Conservation (phyloP, 2,888 invertebrate species). For the Chrysolina oricalcia region DNA sequence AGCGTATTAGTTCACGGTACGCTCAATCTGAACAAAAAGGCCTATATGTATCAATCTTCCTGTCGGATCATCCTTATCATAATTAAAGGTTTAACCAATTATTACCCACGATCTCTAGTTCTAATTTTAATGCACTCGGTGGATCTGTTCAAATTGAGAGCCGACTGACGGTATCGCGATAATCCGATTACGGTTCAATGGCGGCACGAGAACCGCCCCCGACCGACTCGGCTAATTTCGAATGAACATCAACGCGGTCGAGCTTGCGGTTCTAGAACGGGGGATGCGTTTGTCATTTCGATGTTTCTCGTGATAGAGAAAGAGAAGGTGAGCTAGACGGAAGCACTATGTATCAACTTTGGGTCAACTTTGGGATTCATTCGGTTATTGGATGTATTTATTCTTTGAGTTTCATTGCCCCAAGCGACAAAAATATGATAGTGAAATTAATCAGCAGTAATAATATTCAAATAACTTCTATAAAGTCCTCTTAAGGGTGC, state of each 20-base stretch:
- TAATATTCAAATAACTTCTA: too few species aligned
- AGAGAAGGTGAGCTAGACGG: neutral
- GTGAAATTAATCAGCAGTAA: too few species aligned
- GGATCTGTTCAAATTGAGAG: slow-evolving; percentile 18
- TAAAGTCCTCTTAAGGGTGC: too few species aligned
- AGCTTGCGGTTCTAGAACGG: slow-evolving; percentile 38
- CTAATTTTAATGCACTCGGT: slow-evolving; percentile 1
- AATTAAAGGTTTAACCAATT: neutral
- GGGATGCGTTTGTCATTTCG: slow-evolving; percentile 14
- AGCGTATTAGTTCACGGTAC: too few species aligned
- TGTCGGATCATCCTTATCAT: neutral
- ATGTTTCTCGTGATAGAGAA: neutral
- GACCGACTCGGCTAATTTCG: slow-evolving; percentile 47
- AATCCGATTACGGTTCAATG: slow-evolving; percentile 58
- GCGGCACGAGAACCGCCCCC: slow-evolving; percentile 49
- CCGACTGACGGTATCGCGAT: slow-evolving; percentile 40
- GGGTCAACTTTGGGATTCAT: too few species aligned
- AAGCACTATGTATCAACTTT: neutral
- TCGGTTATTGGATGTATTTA: too few species aligned
- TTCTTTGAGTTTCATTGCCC: too few species aligned
- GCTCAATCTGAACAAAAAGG: neutral
- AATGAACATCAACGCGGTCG: slow-evolving; percentile 43
- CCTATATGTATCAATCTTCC: neutral
- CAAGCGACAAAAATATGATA: too few species aligned
- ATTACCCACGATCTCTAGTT: neutral